phyloP scores from a whole-genome alignment of 2,888 invertebrate species.

The Sarcophaga carnaria region DNA sequence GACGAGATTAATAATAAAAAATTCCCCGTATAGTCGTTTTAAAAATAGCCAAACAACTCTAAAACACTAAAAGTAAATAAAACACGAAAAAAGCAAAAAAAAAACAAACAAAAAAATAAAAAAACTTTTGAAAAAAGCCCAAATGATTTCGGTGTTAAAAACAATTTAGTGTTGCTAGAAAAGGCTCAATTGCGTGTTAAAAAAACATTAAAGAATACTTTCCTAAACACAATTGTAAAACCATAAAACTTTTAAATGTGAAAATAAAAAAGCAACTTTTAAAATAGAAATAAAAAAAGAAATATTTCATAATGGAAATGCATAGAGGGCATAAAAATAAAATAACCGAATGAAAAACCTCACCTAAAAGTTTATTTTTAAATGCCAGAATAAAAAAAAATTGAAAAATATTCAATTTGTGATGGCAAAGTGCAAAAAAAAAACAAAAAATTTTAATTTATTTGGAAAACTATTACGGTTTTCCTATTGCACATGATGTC shows the following conservation, averaged over 20 bases:
- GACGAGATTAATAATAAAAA: conserved; percentile 20
- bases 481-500: conserved; percentile 27
- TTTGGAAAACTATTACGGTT: conserved; percentile 24
- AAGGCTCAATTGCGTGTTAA: conserved; percentile 55
- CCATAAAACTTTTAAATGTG: conserved; percentile 34
- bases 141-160: conserved; percentile 16
- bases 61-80: not conserved
- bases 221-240: conserved; percentile 46
- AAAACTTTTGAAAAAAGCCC: not conserved
- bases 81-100: not conserved
- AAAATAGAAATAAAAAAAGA: conserved; percentile 11
- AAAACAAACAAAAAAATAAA: not conserved
- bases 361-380: conserved; percentile 15
- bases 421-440: not conserved
- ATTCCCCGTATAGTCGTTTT: not conserved
- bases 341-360: not conserved
- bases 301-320: conserved; percentile 24
- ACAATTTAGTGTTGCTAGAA: not conserved
- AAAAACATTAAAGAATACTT: conserved; percentile 43
- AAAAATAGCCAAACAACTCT: not conserved
- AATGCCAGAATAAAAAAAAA: not conserved
- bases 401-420: conserved; percentile 29
- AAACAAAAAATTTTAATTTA: not conserved
- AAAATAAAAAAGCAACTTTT: conserved; percentile 8
- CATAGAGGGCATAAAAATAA: conserved; percentile 20